Evolutionary conservation across 2,888 invertebrate genomes (phyloP), one percentile per base, ranked within the genome.

Genomic region (Trachelus stipa): DNA sequence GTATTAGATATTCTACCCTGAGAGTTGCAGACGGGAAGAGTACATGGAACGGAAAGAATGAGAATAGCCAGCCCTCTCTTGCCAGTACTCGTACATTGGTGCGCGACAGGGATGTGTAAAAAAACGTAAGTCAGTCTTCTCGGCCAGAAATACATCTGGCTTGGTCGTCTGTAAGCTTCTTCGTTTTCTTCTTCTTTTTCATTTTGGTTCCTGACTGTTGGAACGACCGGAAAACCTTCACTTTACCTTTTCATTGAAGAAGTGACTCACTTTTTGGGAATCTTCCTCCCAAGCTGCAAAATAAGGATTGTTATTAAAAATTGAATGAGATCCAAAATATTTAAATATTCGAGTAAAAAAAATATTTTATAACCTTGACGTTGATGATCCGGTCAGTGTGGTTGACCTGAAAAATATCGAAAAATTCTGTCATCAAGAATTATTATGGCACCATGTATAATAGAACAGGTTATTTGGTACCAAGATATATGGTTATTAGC

Each of bases 131-230:
- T 78, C 77, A 80, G 79, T 85, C 81, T 81, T 80, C 80, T 80
- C 81, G 82, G 83, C 84, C 86, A 84, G 86, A 87, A 86, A 86
- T 87, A 87, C 84, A 85, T 86, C 84, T 84, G 82, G 84, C 86
- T 82, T 84, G 82, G 79, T 74, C 77, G 71, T 31, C 71, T 34
- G 71, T 34, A 23, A 31, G 82, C 81, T 83, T 83, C 83, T 86
- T 84, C 84, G 33, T 71, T n/a, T 71, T 34, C 71, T 12, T 34
- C 40, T 40, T 15, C 40, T 15, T 40, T 40, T 35, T 37, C 37
- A 23, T 23, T 23, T 56, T 56, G 56, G 56, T 56, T 56, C 56
- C 56, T 56, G 56, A 56, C 56, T 56, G 23, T 56, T 56, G 56
- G 23, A 56, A 56, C 23, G 40, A 4, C 40, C 40, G 40, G 40